Evolutionary conservation across 2,888 invertebrate species (phyloP).

Genomic region (Harmothoe impar): DNA sequence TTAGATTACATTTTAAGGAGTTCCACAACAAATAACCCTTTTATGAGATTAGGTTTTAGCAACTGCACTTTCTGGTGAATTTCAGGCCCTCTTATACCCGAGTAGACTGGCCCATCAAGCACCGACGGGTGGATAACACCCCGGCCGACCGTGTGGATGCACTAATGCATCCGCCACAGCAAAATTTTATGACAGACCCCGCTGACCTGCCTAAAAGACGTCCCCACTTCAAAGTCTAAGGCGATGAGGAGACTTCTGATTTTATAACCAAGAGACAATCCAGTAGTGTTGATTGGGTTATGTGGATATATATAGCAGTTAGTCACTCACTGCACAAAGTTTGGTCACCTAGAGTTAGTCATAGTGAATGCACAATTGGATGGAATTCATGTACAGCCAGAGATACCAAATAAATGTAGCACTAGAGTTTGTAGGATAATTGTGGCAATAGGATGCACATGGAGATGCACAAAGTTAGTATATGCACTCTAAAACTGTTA

Average conservation of each 20-base stretch:
- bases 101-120: constrained; percentile 65
- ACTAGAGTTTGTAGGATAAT: too few relatives aligned
- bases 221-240: constrained; percentile 64
- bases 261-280: too few relatives aligned
- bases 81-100: constrained; percentile 34
- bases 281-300: too few relatives aligned
- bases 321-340: too few relatives aligned
- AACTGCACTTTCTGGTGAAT: constrained; percentile 41
- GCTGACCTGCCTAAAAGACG: constrained; percentile 47
- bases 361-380: too few relatives aligned
- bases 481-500: too few relatives aligned
- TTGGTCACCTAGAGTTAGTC: too few relatives aligned
- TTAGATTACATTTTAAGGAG: neutral
- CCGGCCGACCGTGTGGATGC: constrained; percentile 56
- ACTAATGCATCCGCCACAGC: constrained; percentile 46
- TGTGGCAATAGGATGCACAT: too few relatives aligned
- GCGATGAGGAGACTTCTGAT: neutral
- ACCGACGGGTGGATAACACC: constrained; percentile 65
- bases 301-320: too few relatives aligned
- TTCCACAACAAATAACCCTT: neutral
- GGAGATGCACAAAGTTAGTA: too few relatives aligned
- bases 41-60: neutral
- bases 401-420: too few relatives aligned
- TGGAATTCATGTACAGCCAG: too few relatives aligned
- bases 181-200: constrained; percentile 5